A percentile compares a stretch with the other conserved stretches of the same genome.
phyloP scores from a whole-genome alignment of 1,140 invertebrate genomes.

The Drosophila malerkotliana region DNA sequence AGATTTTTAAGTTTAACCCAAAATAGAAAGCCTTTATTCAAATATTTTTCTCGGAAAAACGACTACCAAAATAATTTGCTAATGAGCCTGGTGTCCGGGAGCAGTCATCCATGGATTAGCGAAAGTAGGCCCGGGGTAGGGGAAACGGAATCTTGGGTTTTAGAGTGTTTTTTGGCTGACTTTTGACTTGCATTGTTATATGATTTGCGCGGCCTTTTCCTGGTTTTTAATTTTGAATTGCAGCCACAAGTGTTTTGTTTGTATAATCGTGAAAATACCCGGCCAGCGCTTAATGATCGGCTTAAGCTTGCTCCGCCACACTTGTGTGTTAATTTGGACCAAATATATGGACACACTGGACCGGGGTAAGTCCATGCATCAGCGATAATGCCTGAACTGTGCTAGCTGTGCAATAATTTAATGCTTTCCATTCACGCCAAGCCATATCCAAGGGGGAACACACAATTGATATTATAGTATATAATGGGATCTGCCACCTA shows the following conservation, averaged over 20 bases:
- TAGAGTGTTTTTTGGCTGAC: conserved; percentile 45
- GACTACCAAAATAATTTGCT: conserved; percentile 64
- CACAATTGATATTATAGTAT: conserved; percentile 53
- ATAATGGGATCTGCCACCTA: conserved; percentile 9
- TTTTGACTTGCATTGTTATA: conserved; percentile 75
- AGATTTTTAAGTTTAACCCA: neutral
- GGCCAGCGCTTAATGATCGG: conserved; percentile 56
- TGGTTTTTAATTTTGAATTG: conserved; percentile 59
- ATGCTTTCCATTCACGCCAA: conserved; percentile 61
- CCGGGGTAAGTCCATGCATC: conserved; percentile 34
- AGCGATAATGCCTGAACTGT: conserved; percentile 29
- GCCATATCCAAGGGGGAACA: conserved; percentile 31
- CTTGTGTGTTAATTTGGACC: conserved; percentile 40
- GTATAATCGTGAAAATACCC: conserved; percentile 53
- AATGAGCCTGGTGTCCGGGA: conserved; percentile 59
- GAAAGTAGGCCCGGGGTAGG: conserved; percentile 18
- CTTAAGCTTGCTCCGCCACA: conserved; percentile 50
- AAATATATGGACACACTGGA: conserved; percentile 39
- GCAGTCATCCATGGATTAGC: conserved; percentile 64
- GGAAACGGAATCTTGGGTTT: conserved; percentile 37
- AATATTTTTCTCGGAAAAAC: conserved; percentile 23
- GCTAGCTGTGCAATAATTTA: conserved; percentile 35
- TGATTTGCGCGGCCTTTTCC: conserved; percentile 66
- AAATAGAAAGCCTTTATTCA: neutral
- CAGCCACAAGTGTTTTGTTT: conserved; percentile 52